Base-by-base conservation (phyloP, 2,797 vertebrate genomes). In the Gallinago nigripennis region DNA sequence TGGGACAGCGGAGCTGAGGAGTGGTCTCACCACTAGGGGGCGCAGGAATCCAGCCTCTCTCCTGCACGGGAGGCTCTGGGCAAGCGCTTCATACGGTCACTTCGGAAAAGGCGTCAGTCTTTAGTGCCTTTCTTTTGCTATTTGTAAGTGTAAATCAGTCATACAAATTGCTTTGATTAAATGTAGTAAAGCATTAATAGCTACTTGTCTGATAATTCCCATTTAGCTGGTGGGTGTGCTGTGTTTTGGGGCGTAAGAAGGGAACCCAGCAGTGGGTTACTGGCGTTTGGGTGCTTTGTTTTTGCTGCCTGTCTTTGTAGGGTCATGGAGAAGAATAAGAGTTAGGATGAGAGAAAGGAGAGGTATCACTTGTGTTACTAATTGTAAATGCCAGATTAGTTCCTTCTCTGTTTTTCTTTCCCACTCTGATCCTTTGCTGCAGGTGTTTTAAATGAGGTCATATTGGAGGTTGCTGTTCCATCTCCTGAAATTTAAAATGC, bases 21-120 rank as follows among this genome's bases (percentile, higher is more conserved):
- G 66, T 73, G 57, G 11, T 5, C 39, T 91, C 21, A 37, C 96
- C 97, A 90, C 97, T 63, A 88, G 76, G 92, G 92, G 96, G 97
- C 75, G 43, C 56, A 72, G 88, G 78, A 86, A 68, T 53, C 57
- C 94, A 92, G 9, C 35, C 43, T 35, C 46, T 9, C 7, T 16
- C 1, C 1, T 5, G 12, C 14, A 4, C 17, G 15, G 3, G n/a
- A 2, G 0, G 3, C 30, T 5, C 19, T n/a, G 48, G 33, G 14
- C 46, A 16, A 28, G 31, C 8, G 0, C 66, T 82, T 56, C 51
- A 31, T 46, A 13, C 10, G 7, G 8, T 46, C 51, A 9, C 58
- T 82, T 58, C 7, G 15, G 45, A 48, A 75, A 39, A 64, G 15
- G 7, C 0, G 0, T 45, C n/a, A 23, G 12, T 57, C 23, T 77